phyloP scores from a whole-genome alignment of 2,797 vertebrate genomes.

The Crax fasciolata region DNA sequence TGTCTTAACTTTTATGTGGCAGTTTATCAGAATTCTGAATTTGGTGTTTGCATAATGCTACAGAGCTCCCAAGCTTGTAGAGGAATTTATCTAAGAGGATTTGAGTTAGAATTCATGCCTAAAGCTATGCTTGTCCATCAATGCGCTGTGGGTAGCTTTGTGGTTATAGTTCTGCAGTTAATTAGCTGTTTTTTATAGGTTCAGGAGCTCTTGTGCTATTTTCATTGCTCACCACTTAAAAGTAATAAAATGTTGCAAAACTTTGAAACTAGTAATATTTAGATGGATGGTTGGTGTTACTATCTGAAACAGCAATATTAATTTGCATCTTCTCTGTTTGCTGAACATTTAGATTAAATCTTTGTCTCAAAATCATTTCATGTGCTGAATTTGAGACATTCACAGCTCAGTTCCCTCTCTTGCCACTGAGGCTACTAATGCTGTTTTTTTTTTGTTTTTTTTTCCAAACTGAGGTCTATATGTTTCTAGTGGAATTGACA shows the following conservation, averaged over 20 bases:
- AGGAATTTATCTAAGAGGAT: slow-evolving; percentile 67
- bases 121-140: slow-evolving; percentile 69
- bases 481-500: background rate
- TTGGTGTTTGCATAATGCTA: slow-evolving; percentile 22
- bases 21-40: slow-evolving; percentile 32
- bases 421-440: background rate
- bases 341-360: background rate
- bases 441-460: background rate
- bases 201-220: slow-evolving; percentile 19
- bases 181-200: slow-evolving; percentile 44
- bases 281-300: background rate
- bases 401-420: background rate
- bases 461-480: background rate
- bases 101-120: slow-evolving; percentile 60
- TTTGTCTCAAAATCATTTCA: background rate
- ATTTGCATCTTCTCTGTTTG: slow-evolving; percentile 25
- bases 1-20: slow-evolving; percentile 17
- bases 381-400: slow-evolving; percentile 14
- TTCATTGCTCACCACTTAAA: slow-evolving; percentile 20
- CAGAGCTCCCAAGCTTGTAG: slow-evolving; percentile 49
- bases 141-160: background rate
- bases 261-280: slow-evolving; percentile 1
- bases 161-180: slow-evolving; percentile 23
- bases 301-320: background rate
- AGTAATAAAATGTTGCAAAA: background rate